These are phyloP conservation scores for Trematomus bernacchii DNA, from an alignment of 2,797 vertebrate genomes.

Conservation along the genomic window DNA sequence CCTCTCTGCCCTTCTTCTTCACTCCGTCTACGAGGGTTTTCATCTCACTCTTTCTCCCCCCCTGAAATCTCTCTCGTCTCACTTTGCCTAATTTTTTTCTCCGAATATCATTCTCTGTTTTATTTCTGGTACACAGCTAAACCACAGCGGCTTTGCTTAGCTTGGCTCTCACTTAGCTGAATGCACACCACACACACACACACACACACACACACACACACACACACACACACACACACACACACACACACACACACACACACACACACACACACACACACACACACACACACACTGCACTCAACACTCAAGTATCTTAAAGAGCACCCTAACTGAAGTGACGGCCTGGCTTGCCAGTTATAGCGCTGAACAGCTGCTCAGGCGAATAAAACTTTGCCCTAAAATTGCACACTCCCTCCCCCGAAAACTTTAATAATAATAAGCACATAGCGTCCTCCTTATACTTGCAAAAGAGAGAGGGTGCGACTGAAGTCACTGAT, in stretches of 20 bases:
- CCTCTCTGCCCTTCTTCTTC: conserved; percentile 15
- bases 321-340: conserved; percentile 32
- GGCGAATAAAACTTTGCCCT: conserved; percentile 46
- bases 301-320: conserved; percentile 22
- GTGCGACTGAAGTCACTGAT: conserved; percentile 19
- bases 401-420: conserved; percentile 28
- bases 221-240: conserved; percentile 7
- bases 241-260: conserved; percentile 19
- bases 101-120: conserved; percentile 6
- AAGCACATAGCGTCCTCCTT: conserved; percentile 39
- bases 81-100: conserved; percentile 18
- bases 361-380: conserved; percentile 47
- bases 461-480: conserved; percentile 27
- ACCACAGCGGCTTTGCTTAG: conserved; percentile 45
- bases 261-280: conserved; percentile 5
- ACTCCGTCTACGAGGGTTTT: conserved; percentile 7
- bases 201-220: conserved; percentile 16
- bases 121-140: conserved; percentile 14
- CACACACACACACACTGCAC: conserved; percentile 11
- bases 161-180: conserved; percentile 41
- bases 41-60: conserved; percentile 7
- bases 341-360: conserved; percentile 19
- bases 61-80: conserved; percentile 23
- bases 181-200: conserved; percentile 5
- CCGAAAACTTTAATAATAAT: conserved; percentile 52